These are phyloP conservation scores for Pantherophis alleghaniensis DNA, from an alignment of 2,797 vertebrate species.

Conservation along the genomic window DNA sequence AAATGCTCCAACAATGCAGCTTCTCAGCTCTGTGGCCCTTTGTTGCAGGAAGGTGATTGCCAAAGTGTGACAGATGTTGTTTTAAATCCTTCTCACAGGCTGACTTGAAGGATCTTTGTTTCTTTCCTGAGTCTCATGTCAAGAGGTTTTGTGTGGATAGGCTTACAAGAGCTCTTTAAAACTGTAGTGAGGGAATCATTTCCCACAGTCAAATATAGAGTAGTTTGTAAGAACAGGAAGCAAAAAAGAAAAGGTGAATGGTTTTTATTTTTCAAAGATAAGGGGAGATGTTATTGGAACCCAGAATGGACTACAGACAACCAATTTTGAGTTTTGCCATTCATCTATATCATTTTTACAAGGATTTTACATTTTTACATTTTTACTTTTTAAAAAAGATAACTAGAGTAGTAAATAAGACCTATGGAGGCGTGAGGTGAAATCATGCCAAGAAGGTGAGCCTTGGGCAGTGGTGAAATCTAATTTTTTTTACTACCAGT, in stretches of 20 bases:
- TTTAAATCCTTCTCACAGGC: not conserved
- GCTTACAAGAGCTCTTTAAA: not conserved
- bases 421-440: not conserved
- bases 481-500: no score
- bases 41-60: conserved; percentile 1
- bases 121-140: not conserved
- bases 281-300: not conserved
- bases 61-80: not conserved
- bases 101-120: not conserved
- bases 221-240: not conserved
- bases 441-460: not conserved
- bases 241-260: not conserved
- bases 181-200: not conserved
- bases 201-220: not conserved
- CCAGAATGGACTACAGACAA: not conserved
- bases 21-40: not conserved
- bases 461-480: not conserved
- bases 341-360: not conserved
- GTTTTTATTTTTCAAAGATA: not conserved
- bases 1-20: not conserved
- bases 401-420: not conserved
- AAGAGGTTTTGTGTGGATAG: not conserved
- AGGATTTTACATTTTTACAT: no score
- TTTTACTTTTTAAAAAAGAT: not conserved
- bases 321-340: not conserved